phyloP scores from a whole-genome alignment of 2,888 invertebrate genomes.

The Sabellastarte sp. region DNA sequence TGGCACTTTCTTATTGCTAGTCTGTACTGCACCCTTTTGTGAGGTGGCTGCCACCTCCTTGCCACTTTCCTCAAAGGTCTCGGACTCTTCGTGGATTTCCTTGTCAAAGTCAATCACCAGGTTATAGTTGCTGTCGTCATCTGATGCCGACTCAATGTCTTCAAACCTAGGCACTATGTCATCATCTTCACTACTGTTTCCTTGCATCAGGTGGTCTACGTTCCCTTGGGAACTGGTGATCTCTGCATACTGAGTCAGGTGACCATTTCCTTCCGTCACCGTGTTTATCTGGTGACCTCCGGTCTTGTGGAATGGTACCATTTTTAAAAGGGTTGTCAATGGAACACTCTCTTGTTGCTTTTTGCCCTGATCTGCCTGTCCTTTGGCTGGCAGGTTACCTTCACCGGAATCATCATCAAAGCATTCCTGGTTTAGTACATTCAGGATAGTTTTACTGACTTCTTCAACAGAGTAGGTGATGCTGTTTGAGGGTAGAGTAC shows the following conservation, averaged over 20 bases:
- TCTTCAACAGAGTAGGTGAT: constrained; percentile 12
- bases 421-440: constrained; percentile 18
- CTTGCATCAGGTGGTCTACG: too few relatives aligned
- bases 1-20: not conserved
- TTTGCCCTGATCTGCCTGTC: not conserved
- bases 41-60: not conserved
- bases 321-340: not conserved
- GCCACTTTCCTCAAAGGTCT: not conserved
- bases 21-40: not conserved
- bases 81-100: not conserved
- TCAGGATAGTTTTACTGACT: constrained; percentile 17
- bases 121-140: not conserved
- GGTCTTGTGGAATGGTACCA: not conserved
- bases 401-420: constrained; percentile 10
- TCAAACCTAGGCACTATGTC: not conserved
- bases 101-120: not conserved
- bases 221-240: too few relatives aligned
- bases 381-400: not conserved
- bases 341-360: not conserved
- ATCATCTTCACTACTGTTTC: too few relatives aligned
- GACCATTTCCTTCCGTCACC: too few relatives aligned
- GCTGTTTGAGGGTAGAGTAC: not conserved
- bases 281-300: too few relatives aligned
- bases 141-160: not conserved
- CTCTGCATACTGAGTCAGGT: too few relatives aligned